Evolutionary conservation across 2,888 invertebrate species (phyloP).

Genomic region (Leptopterna dolabrata): DNA sequence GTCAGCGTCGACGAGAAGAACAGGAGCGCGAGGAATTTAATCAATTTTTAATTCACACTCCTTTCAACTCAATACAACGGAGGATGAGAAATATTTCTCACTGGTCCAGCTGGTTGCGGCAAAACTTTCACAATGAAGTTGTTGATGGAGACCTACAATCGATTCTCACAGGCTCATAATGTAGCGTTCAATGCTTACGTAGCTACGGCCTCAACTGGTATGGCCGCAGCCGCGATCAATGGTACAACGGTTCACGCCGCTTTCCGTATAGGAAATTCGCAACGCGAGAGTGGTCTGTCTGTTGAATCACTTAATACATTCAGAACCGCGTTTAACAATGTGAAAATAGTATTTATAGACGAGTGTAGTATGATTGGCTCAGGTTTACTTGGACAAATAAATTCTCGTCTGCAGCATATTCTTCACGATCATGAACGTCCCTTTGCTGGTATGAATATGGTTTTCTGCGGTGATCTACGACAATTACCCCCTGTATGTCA

Average conservation of each 20-base stretch:
- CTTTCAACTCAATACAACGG: too few relatives aligned
- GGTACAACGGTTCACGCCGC: too few relatives aligned
- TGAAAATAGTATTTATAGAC: slow-evolving; percentile 64
- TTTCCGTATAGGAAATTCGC: slow-evolving; percentile 60
- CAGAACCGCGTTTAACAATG: slow-evolving; percentile 62
- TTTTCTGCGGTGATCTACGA: slow-evolving; percentile 66
- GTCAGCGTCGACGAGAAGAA: too few relatives aligned
- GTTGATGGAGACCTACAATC: too few relatives aligned
- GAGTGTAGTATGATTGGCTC: too few relatives aligned
- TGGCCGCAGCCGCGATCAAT: background rate
- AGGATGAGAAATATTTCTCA: too few relatives aligned
- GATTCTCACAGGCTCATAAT: too few relatives aligned
- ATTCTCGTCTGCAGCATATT: slow-evolving; percentile 66
- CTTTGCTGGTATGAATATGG: slow-evolving; percentile 66
- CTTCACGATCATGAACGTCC: slow-evolving; percentile 63
- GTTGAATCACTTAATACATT: slow-evolving; percentile 61
- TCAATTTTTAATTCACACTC: too few relatives aligned
- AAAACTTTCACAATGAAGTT: too few relatives aligned
- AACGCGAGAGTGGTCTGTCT: background rate
- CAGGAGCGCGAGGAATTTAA: too few relatives aligned
- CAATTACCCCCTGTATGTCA: slow-evolving; percentile 65
- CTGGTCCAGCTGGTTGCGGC: too few relatives aligned
- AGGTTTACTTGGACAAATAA: slow-evolving; percentile 64
- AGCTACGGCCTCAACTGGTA: background rate
- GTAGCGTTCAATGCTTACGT: background rate